A percentile compares a stretch with the other conserved stretches of the same genome.
phyloP scores from a whole-genome alignment of 2,113 vertebrate genomes.

The Boulengeromyrus knoepffleri region DNA sequence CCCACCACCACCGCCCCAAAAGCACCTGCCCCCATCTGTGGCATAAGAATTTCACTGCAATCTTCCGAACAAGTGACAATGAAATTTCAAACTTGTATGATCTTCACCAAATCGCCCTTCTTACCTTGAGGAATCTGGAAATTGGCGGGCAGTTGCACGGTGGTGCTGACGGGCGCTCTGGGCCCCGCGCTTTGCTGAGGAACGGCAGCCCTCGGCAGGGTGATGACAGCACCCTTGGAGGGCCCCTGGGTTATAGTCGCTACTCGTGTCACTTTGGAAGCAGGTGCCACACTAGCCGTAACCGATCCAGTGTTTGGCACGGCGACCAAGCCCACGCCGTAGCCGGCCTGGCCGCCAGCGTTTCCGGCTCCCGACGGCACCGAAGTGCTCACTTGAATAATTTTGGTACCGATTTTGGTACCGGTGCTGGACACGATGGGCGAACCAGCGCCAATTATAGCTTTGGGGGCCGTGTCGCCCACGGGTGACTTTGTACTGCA shows the following conservation, averaged over 20 bases:
- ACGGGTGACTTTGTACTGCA: not conserved
- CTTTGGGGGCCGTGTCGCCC: not conserved
- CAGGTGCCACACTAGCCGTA: slow-evolving; percentile 22
- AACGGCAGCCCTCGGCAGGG: slow-evolving; percentile 46
- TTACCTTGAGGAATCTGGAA: slow-evolving; percentile 82
- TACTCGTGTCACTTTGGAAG: slow-evolving; percentile 31
- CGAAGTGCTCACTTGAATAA: not conserved
- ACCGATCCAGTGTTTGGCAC: slow-evolving; percentile 5
- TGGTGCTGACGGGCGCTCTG: slow-evolving; percentile 44
- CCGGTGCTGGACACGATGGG: not conserved
- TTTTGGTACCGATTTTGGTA: slow-evolving; percentile 3
- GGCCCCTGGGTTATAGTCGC: slow-evolving; percentile 33
- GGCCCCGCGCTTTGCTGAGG: slow-evolving; percentile 48
- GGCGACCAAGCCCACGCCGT: slow-evolving; percentile 14
- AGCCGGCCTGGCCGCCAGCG: not conserved
- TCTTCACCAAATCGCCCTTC: slow-evolving; percentile 18
- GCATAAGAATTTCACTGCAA: too few species aligned
- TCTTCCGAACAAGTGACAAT: not conserved
- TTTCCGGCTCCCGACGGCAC: not conserved
- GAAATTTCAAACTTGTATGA: not conserved
- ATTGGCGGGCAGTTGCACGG: slow-evolving; percentile 70
- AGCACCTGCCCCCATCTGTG: too few species aligned
- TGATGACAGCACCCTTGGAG: slow-evolving; percentile 44
- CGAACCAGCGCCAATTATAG: not conserved
- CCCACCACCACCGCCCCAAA: too few species aligned